phyloP scores from a whole-genome alignment of 1,140 invertebrate genomes.

The Zaprionus vittiger region DNA sequence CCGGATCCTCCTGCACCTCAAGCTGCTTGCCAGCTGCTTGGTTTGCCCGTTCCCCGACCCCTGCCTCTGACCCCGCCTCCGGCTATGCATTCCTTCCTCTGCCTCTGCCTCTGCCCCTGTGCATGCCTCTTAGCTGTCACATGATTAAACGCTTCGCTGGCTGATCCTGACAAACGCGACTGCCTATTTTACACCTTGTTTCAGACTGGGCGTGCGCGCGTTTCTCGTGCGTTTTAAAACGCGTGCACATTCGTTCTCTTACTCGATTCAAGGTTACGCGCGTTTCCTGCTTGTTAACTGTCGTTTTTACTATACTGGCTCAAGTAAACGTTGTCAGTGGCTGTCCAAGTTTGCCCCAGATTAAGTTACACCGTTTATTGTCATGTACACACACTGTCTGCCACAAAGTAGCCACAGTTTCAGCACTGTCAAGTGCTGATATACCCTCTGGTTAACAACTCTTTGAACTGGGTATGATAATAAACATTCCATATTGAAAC shows the following conservation, averaged over 20 bases:
- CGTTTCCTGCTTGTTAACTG: slow-evolving; percentile 54
- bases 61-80: not conserved
- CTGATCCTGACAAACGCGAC: slow-evolving; percentile 63
- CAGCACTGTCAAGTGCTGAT: not conserved
- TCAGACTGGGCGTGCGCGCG: slow-evolving; percentile 18
- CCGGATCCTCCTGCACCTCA: slow-evolving; percentile 3
- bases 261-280: slow-evolving; percentile 48
- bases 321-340: slow-evolving; percentile 22
- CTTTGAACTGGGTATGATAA: not conserved
- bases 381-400: slow-evolving; percentile 57
- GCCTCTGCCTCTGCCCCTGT: not conserved
- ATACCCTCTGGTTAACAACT: slow-evolving; percentile 3
- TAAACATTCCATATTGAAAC: not conserved
- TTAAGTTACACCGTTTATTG: slow-evolving; percentile 71
- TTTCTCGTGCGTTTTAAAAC: slow-evolving; percentile 59
- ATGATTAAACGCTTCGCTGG: slow-evolving; percentile 53
- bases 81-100: not conserved
- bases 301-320: slow-evolving; percentile 17
- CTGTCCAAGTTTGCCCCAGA: slow-evolving; percentile 32
- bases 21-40: slow-evolving; percentile 54
- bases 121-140: slow-evolving; percentile 29
- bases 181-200: slow-evolving; percentile 70
- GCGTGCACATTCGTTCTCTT: slow-evolving; percentile 13
- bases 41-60: not conserved
- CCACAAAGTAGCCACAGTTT: slow-evolving; percentile 3